Evolutionary conservation across 1,140 invertebrate genomes (phyloP).

Genomic region (Coptotermes formosanus): DNA sequence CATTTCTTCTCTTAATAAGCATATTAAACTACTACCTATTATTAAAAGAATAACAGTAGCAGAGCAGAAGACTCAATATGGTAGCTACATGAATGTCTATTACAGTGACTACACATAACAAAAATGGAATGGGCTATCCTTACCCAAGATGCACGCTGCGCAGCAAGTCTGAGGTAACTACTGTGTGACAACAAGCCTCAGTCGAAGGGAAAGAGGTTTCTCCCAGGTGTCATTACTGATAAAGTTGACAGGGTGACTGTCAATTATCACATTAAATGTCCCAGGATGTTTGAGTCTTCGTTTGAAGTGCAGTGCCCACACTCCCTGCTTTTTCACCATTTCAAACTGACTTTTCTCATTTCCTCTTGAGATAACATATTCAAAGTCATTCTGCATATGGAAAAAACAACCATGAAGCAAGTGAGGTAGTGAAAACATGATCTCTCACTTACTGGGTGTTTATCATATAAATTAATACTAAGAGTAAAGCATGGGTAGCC

Average conservation of each 20-base stretch:
- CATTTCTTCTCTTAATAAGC: no score
- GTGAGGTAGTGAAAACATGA: neutral
- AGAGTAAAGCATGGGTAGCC: no score
- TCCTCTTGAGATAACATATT: conserved; percentile 63
- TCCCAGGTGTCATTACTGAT: conserved; percentile 45
- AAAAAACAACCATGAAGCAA: neutral
- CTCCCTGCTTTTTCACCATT: conserved; percentile 60
- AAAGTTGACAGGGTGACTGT: conserved; percentile 48
- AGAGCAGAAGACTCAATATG: no score
- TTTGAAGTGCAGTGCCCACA: conserved; percentile 63
- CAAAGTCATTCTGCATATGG: conserved; percentile 55
- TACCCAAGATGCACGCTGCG: neutral
- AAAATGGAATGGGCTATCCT: neutral
- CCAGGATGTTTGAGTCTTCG: conserved; percentile 55
- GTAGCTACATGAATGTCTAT: no score
- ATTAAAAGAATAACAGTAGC: no score
- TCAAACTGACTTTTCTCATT: conserved; percentile 66
- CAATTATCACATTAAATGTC: conserved; percentile 58
- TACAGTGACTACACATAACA: no score
- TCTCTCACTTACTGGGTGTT: neutral
- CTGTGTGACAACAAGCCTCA: conserved; percentile 52
- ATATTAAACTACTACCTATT: no score
- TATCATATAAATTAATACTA: no score
- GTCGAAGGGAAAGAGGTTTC: conserved; percentile 54
- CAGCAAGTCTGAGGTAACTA: conserved; percentile 34